phyloP scores from a whole-genome alignment of 2,888 invertebrate genomes.

The Germaria angustata region DNA sequence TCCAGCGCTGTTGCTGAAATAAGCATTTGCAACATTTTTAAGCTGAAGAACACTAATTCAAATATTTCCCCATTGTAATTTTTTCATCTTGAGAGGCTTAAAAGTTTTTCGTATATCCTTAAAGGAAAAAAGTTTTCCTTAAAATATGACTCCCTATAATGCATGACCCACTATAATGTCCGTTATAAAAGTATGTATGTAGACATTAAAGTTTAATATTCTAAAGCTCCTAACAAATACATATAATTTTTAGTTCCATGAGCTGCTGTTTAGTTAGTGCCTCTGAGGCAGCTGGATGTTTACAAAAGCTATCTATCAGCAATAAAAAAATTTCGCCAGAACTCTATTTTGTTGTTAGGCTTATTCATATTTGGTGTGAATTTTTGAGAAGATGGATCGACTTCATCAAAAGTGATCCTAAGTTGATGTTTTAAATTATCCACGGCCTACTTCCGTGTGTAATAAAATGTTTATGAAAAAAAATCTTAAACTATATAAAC shows the following conservation, averaged over 20 bases:
- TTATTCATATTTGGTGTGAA: conserved; percentile 1
- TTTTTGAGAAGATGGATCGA: conserved; percentile 21
- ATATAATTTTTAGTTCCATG: conserved; percentile 14
- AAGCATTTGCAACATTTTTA: too few relatives aligned
- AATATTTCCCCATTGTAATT: too few relatives aligned
- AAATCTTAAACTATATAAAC: background rate
- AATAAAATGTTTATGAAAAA: conserved; percentile 3
- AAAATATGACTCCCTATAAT: too few relatives aligned
- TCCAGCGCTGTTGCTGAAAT: too few relatives aligned
- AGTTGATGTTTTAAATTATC: conserved; percentile 49
- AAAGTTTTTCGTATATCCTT: too few relatives aligned
- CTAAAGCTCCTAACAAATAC: conserved; percentile 35
- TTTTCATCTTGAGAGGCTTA: too few relatives aligned
- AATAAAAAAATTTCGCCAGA: conserved; percentile 22
- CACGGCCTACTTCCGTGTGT: conserved; percentile 3
- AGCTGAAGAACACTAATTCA: too few relatives aligned
- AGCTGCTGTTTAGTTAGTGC: background rate
- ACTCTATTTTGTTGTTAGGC: conserved; percentile 18
- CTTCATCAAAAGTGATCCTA: conserved; percentile 4
- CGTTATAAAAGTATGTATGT: background rate
- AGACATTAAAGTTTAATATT: too few relatives aligned
- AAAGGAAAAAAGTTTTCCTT: too few relatives aligned
- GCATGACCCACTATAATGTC: too few relatives aligned
- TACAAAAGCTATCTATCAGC: conserved; percentile 32
- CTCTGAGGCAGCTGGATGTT: conserved; percentile 1